Conservation (phyloP, 2,888 invertebrate species). For the Ophion ellenae region DNA sequence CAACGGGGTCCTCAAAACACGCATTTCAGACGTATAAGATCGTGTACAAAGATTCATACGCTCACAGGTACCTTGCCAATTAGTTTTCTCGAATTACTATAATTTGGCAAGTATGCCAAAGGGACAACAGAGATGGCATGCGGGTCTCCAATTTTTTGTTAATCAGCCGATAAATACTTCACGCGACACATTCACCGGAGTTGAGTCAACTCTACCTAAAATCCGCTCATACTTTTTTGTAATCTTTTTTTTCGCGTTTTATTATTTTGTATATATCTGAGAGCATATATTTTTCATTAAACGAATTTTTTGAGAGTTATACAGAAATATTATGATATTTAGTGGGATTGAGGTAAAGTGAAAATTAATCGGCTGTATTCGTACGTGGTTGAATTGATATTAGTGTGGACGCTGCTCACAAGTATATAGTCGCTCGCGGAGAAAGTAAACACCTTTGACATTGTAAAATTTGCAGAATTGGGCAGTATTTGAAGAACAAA, state of each 20-base stretch:
- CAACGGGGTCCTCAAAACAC: neutral
- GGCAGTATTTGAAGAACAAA: slow-evolving; percentile 9
- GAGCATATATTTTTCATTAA: slow-evolving; percentile 76
- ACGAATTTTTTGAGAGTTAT: slow-evolving; percentile 67
- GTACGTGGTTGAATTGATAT: neutral
- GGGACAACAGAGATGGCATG: neutral
- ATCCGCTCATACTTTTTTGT: slow-evolving; percentile 1
- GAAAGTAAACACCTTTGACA: neutral
- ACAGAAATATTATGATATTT: slow-evolving; percentile 51
- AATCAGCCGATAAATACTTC: neutral
- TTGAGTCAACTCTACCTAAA: slow-evolving; percentile 13
- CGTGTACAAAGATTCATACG: neutral
- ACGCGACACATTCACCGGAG: slow-evolving; percentile 4
- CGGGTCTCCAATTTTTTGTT: neutral
- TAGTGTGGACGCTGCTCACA: slow-evolving; percentile 11
- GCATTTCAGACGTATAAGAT: slow-evolving; percentile 15
- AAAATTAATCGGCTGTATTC: neutral
- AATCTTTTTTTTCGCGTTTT: slow-evolving; percentile 4
- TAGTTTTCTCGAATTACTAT: neutral
- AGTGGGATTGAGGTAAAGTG: slow-evolving; percentile 8
- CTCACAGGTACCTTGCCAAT: neutral
- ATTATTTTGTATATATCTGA: slow-evolving; percentile 70
- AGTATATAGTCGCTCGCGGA: neutral
- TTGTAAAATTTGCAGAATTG: neutral
- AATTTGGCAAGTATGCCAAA: neutral